A percentile compares a stretch with the other conserved stretches of the same genome.
Evolutionary conservation across 2,797 vertebrate species (phyloP).

Genomic region (Micrastur ruficollis): DNA sequence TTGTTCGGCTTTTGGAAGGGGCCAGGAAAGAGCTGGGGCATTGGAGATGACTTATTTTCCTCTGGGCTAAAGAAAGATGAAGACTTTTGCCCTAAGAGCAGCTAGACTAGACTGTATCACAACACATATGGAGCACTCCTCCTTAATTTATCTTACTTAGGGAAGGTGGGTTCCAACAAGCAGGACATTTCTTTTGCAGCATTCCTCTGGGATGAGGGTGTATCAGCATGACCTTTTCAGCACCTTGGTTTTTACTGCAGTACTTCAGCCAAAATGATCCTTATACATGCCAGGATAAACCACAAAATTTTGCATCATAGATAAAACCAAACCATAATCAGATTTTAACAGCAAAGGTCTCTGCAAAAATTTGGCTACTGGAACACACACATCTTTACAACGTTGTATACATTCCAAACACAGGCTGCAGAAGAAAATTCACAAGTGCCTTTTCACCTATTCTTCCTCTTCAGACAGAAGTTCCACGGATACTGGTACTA

Average conservation of each 20-base stretch:
- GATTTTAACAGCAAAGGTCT: background rate
- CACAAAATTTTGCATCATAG: background rate
- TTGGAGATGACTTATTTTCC: background rate
- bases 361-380: background rate
- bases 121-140: background rate
- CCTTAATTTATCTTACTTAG: background rate
- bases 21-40: background rate
- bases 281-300: background rate
- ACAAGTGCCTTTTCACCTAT: background rate
- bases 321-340: background rate
- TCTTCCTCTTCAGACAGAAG: background rate
- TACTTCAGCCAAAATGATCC: background rate
- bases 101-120: background rate
- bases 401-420: rapidly evolving
- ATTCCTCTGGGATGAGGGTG: background rate
- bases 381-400: background rate
- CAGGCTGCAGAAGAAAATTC: background rate
- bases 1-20: background rate
- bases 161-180: background rate
- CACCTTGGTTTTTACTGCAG: background rate
- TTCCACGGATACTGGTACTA: background rate
- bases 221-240: background rate
- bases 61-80: background rate
- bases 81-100: background rate
- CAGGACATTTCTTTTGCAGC: background rate